Percentiles rank a stretch among this genome's conserved stretches.
Evolutionary conservation across 2,888 invertebrate species (phyloP).

Genomic region (Brachylomia viminalis): DNA sequence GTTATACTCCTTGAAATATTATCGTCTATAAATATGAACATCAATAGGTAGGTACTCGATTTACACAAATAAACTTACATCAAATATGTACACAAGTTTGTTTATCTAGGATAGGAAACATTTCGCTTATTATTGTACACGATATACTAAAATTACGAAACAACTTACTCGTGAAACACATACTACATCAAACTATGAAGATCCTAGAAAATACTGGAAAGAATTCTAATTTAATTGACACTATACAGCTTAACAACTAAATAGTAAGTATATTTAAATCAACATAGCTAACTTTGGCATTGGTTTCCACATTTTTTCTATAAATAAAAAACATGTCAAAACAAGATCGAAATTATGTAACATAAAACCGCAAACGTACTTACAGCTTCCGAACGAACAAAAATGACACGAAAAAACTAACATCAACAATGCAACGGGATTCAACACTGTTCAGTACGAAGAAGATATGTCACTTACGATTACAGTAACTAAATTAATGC

Average conservation of each 20-base stretch:
- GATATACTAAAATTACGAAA: slow-evolving; percentile 87
- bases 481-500: slow-evolving; percentile 85
- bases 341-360: slow-evolving; percentile 85
- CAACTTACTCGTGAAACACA: slow-evolving; percentile 84
- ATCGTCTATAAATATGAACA: slow-evolving; percentile 88
- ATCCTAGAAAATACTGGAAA: slow-evolving; percentile 89
- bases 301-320: slow-evolving; percentile 88
- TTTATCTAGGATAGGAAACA: slow-evolving; percentile 90
- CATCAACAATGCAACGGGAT: slow-evolving; percentile 87
- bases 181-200: slow-evolving; percentile 86
- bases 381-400: slow-evolving; percentile 81
- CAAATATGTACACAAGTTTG: slow-evolving; percentile 85
- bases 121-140: slow-evolving; percentile 88
- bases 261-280: slow-evolving; percentile 83
- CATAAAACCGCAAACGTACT: slow-evolving; percentile 74
- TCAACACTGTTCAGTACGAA: slow-evolving; percentile 81
- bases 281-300: slow-evolving; percentile 91
- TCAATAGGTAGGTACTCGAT: slow-evolving; percentile 89
- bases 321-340: slow-evolving; percentile 88
- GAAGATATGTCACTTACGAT: slow-evolving; percentile 86
- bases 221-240: slow-evolving; percentile 88
- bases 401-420: slow-evolving; percentile 77
- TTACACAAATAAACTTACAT: slow-evolving; percentile 85
- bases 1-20: slow-evolving; percentile 76
- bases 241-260: slow-evolving; percentile 89